Conservation (phyloP, 2,888 invertebrate species). For the Trissolcus brochymenae region DNA sequence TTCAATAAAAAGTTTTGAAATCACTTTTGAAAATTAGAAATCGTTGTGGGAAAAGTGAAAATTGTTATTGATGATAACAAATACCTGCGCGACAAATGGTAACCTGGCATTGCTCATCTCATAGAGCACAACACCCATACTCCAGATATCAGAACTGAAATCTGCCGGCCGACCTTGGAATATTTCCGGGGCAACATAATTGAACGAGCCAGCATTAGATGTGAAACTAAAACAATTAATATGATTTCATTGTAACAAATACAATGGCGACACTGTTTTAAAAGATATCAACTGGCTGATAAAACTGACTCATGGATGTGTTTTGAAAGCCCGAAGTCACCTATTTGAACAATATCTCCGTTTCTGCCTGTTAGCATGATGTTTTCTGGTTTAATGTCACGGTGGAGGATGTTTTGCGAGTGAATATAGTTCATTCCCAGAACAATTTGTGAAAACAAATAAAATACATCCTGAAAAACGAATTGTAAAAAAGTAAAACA, state of each 20-base stretch:
- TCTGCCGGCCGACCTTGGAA: conserved; percentile 87
- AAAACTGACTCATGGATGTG: conserved; percentile 71
- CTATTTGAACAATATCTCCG: conserved; percentile 85
- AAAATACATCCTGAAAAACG: conserved; percentile 65
- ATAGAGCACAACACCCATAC: conserved; percentile 89
- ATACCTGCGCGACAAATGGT: conserved; percentile 37
- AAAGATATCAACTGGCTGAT: not conserved
- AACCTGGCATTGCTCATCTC: conserved; percentile 75
- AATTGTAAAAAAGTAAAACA: not conserved
- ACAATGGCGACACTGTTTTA: not conserved
- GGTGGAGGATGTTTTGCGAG: conserved; percentile 85
- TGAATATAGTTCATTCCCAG: conserved; percentile 89
- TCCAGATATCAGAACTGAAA: conserved; percentile 91
- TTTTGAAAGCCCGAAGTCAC: conserved; percentile 91
- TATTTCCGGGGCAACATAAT: conserved; percentile 91
- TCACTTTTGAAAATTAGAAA: not conserved
- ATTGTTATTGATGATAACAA: not conserved
- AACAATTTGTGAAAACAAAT: conserved; percentile 77
- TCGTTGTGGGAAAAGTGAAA: not conserved
- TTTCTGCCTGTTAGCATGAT: conserved; percentile 85
- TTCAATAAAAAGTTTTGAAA: not conserved
- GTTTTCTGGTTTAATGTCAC: conserved; percentile 91
- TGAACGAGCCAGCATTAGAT: conserved; percentile 73
- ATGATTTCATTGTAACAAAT: not conserved
- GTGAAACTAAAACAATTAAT: conserved; percentile 35